These are phyloP conservation scores for Sacculina carcini DNA, from an alignment of 2,888 invertebrate genomes.

Conservation along the genomic window DNA sequence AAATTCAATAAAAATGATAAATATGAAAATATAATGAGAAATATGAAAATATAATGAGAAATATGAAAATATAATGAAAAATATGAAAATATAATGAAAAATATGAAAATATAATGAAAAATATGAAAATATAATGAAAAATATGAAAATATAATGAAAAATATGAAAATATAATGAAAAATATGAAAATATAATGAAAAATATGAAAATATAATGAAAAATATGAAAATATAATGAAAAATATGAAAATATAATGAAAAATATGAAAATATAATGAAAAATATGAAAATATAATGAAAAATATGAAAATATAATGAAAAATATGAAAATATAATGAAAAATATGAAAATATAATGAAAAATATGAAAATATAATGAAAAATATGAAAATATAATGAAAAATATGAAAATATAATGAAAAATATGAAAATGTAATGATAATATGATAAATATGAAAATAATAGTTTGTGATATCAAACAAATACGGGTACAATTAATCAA, in stretches of 20 bases:
- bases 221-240: conserved; percentile 13
- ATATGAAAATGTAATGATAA: no score
- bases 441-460: no score
- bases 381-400: no score
- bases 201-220: conserved; percentile 15
- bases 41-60: conserved; percentile 15
- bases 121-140: conserved; percentile 13
- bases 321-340: no score
- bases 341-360: no score
- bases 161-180: conserved; percentile 2
- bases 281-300: neutral
- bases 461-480: no score
- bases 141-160: conserved; percentile 13
- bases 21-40: no score
- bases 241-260: neutral
- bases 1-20: no score
- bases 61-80: conserved; percentile 6
- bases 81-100: conserved; percentile 15
- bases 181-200: conserved; percentile 15
- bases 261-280: neutral
- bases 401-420: no score
- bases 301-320: no score
- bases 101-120: conserved; percentile 13
- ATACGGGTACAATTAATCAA: no score
- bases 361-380: no score